Evolutionary conservation across 2,113 vertebrate genomes (phyloP).

Genomic region (Sander vitreus): DNA sequence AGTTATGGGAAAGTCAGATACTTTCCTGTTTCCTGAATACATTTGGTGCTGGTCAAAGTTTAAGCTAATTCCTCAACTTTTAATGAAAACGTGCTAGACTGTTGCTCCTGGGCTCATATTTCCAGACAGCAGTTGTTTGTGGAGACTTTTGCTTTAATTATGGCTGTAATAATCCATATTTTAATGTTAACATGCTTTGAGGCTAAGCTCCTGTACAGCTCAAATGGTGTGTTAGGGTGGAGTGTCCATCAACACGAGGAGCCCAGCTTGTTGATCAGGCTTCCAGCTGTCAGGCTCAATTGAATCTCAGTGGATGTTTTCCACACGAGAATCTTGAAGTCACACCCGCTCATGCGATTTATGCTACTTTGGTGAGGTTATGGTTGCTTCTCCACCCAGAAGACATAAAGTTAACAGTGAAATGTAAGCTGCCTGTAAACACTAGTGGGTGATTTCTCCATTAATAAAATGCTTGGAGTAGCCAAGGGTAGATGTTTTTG

Average conservation of each 20-base stretch:
- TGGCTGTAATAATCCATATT: slow-evolving; percentile 63
- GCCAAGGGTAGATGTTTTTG: slow-evolving; percentile 22
- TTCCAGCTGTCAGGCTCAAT: slow-evolving; percentile 56
- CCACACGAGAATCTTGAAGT: slow-evolving; percentile 31
- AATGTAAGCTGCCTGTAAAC: slow-evolving; percentile 38
- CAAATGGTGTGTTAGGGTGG: slow-evolving; percentile 33
- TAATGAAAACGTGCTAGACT: slow-evolving; percentile 50
- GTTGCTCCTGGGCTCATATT: slow-evolving; percentile 44
- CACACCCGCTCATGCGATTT: slow-evolving; percentile 35
- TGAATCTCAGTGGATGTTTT: slow-evolving; percentile 44
- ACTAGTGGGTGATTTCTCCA: slow-evolving; percentile 24
- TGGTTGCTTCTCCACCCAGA: slow-evolving; percentile 16
- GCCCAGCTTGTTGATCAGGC: slow-evolving; percentile 44
- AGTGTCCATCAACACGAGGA: slow-evolving; percentile 52
- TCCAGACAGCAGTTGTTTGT: slow-evolving; percentile 68
- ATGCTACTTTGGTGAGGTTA: slow-evolving; percentile 17
- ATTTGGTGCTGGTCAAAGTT: slow-evolving; percentile 47
- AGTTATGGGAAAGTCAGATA: slow-evolving; percentile 69
- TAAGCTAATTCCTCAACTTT: slow-evolving; percentile 62
- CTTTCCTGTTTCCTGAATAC: slow-evolving; percentile 57
- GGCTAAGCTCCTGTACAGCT: slow-evolving; percentile 19
- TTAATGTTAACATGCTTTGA: slow-evolving; percentile 54
- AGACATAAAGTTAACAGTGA: slow-evolving; percentile 37
- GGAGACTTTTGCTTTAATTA: slow-evolving; percentile 59
- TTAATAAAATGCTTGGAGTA: slow-evolving; percentile 17